A percentile compares a stretch with the other conserved stretches of the same genome.
These are phyloP conservation scores for Centropyge bicolor DNA, from an alignment of 2,797 vertebrate genomes.

Conservation along the genomic window DNA sequence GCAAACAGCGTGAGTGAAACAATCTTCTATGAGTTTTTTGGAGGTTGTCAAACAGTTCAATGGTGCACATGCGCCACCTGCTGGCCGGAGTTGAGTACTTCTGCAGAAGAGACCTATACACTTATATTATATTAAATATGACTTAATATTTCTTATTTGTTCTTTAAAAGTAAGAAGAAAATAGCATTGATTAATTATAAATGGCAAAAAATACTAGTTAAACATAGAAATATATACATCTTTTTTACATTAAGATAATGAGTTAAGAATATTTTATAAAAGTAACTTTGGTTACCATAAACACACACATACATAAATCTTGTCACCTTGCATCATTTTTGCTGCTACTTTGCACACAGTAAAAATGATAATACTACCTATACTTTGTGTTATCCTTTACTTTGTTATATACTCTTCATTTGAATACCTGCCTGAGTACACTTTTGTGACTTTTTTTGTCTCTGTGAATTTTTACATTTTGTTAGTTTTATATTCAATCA, in stretches of 20 bases:
- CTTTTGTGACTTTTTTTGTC: too few relatives aligned
- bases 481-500: too few relatives aligned
- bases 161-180: neutral
- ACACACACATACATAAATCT: neutral
- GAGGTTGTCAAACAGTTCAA: neutral
- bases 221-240: neutral
- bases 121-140: too few relatives aligned
- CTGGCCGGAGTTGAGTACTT: slow-evolving; percentile 10
- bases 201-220: too few relatives aligned
- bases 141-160: neutral
- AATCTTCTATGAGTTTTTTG: neutral
- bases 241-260: too few relatives aligned
- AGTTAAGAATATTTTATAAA: neutral
- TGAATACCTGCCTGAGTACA: neutral
- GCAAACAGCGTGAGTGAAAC: neutral
- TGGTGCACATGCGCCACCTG: slow-evolving; percentile 11
- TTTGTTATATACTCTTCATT: neutral
- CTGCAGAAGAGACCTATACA: neutral
- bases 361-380: neutral
- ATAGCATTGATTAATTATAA: neutral
- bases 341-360: neutral
- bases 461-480: too few relatives aligned
- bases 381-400: neutral
- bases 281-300: neutral
- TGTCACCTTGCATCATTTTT: neutral